phyloP scores from a whole-genome alignment of 2,113 vertebrate species.

The Sinocyclocheilus rhinocerous region DNA sequence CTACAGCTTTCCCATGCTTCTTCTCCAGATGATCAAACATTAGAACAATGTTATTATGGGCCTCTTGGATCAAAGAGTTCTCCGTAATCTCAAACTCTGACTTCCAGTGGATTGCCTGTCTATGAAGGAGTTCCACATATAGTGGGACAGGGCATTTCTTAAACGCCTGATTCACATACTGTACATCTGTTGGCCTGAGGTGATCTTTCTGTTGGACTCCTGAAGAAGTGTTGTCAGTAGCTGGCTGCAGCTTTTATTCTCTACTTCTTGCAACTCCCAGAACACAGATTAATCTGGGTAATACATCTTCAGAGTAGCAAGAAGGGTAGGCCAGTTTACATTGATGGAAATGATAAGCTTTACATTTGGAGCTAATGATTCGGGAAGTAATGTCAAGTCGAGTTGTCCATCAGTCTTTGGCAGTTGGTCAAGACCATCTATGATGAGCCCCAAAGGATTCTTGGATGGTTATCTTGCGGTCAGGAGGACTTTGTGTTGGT shows the following conservation, averaged over 20 bases:
- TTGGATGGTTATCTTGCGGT: conserved; percentile 57
- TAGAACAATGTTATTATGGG: conserved; percentile 69
- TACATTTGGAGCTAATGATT: conserved; percentile 67
- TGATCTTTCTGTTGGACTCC: conserved; percentile 73
- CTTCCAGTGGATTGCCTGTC: conserved; percentile 57
- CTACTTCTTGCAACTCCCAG: conserved; percentile 61
- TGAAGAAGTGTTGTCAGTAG: conserved; percentile 69
- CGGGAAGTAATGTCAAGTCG: conserved; percentile 69
- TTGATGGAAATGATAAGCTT: conserved; percentile 72
- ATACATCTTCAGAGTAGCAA: conserved; percentile 57
- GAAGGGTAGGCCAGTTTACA: conserved; percentile 52
- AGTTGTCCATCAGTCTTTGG: conserved; percentile 40
- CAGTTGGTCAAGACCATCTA: conserved; percentile 75
- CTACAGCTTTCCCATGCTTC: conserved; percentile 67
- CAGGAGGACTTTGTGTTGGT: conserved; percentile 53
- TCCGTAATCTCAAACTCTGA: conserved; percentile 73
- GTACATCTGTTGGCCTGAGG: conserved; percentile 79
- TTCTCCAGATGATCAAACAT: conserved; percentile 73
- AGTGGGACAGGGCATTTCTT: conserved; percentile 69
- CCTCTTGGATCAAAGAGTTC: conserved; percentile 63
- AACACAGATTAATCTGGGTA: conserved; percentile 58
- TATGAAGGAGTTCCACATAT: conserved; percentile 74
- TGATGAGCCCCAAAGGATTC: conserved; percentile 70
- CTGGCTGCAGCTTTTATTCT: conserved; percentile 68
- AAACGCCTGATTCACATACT: conserved; percentile 76